Conservation (phyloP, 2,888 invertebrate species). For the Cantharis nigra region DNA sequence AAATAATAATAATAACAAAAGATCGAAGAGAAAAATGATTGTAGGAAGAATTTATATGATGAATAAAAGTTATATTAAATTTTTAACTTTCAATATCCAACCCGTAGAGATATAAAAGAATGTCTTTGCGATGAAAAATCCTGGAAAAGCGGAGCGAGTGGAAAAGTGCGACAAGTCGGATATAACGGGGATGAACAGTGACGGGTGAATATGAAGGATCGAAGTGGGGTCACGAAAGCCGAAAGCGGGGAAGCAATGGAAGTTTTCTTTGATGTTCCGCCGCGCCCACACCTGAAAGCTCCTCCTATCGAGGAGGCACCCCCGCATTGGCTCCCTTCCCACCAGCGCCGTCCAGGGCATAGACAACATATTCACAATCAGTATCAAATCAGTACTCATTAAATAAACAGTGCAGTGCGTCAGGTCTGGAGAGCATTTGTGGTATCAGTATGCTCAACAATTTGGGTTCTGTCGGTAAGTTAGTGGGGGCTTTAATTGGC, state of each 20-base stretch:
- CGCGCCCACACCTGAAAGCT: slow-evolving; percentile 40
- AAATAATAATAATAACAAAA: neutral
- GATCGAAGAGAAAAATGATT: neutral
- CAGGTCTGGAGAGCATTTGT: slow-evolving; percentile 39
- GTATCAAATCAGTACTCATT: slow-evolving; percentile 60
- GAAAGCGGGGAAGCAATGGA: slow-evolving; percentile 33
- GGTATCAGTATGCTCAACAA: slow-evolving; percentile 54
- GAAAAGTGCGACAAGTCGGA: slow-evolving; percentile 20
- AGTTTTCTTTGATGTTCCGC: slow-evolving; percentile 34
- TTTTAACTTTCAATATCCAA: slow-evolving; percentile 31
- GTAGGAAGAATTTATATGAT: slow-evolving; percentile 1
- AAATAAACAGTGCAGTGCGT: slow-evolving; percentile 59
- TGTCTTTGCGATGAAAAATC: slow-evolving; percentile 26
- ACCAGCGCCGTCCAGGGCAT: slow-evolving; percentile 48
- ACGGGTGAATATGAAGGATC: slow-evolving; percentile 13
- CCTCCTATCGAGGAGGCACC: slow-evolving; percentile 45
- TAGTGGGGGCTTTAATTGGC: slow-evolving; percentile 56
- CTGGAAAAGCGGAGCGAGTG: slow-evolving; percentile 14
- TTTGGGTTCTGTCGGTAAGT: slow-evolving; percentile 56
- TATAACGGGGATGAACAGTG: slow-evolving; percentile 25
- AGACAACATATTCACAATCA: slow-evolving; percentile 57
- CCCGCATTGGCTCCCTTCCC: slow-evolving; percentile 51
- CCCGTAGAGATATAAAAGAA: slow-evolving; percentile 28
- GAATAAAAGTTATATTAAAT: slow-evolving; percentile 29
- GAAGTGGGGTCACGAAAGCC: slow-evolving; percentile 12